Evolutionary conservation across 2,113 vertebrate genomes (phyloP).

Genomic region (Trogon surrucura): DNA sequence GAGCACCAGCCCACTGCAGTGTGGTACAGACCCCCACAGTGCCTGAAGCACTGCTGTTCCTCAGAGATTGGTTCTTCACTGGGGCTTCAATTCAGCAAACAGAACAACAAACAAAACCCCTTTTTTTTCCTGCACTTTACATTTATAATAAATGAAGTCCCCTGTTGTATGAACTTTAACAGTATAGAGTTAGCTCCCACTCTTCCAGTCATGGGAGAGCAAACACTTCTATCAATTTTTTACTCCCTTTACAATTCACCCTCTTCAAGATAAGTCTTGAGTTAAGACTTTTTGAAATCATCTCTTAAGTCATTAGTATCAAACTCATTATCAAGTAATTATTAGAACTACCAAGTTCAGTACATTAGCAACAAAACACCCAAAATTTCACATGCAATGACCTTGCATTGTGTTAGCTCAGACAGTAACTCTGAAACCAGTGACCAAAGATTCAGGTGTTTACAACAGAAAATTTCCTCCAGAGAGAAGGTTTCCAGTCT

Average conservation of each 20-base stretch:
- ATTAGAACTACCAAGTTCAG: background rate
- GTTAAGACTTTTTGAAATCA: background rate
- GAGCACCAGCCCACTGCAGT: fast-evolving
- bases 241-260: background rate
- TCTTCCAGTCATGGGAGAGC: background rate
- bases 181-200: background rate
- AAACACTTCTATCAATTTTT: background rate
- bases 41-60: background rate
- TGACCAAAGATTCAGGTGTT: background rate
- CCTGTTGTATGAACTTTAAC: background rate
- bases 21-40: background rate
- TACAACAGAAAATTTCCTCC: background rate
- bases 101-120: too few species aligned
- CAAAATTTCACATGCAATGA: background rate
- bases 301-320: background rate
- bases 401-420: background rate
- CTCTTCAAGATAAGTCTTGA: background rate
- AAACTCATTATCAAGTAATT: background rate
- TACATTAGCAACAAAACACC: background rate
- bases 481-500: background rate
- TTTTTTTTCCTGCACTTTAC: background rate
- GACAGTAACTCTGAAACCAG: background rate
- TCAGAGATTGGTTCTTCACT: background rate
- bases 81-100: background rate
- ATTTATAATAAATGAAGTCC: background rate